phyloP scores from a whole-genome alignment of 2,888 invertebrate species.

The Drosophila villosipedis region DNA sequence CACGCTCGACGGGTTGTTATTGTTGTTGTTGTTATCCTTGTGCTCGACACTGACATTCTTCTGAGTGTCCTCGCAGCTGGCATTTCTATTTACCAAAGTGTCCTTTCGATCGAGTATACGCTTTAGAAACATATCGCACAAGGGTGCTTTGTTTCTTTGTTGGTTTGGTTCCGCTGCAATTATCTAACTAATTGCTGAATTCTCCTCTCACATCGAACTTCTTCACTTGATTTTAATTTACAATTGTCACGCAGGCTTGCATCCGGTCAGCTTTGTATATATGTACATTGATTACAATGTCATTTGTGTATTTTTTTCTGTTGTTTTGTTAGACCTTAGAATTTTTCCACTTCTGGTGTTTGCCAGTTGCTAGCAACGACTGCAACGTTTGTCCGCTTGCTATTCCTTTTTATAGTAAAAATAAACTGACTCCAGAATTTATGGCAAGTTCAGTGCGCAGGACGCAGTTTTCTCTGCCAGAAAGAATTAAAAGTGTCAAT shows the following conservation, averaged over 20 bases:
- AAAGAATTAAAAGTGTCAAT: conserved; percentile 2
- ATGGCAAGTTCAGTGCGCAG: conserved; percentile 49
- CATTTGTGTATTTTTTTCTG: not conserved
- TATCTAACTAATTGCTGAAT: conserved; percentile 52
- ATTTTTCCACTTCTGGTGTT: conserved; percentile 44
- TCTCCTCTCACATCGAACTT: conserved; percentile 7
- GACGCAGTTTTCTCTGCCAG: conserved; percentile 27
- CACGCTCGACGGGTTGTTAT: conserved; percentile 42
- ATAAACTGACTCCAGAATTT: conserved; percentile 16
- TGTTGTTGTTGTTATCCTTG: conserved; percentile 53
- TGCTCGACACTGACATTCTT: conserved; percentile 43
- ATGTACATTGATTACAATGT: conserved; percentile 16
- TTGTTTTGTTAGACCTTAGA: not conserved
- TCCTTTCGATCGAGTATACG: conserved; percentile 82
- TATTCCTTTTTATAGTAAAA: conserved; percentile 58
- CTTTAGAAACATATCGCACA: conserved; percentile 81
- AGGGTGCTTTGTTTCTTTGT: not conserved
- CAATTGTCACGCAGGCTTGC: conserved; percentile 71
- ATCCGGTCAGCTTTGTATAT: conserved; percentile 55
- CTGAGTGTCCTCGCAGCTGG: conserved; percentile 27
- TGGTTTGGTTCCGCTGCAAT: conserved; percentile 26
- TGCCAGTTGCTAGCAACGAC: conserved; percentile 70
- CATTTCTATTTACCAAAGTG: conserved; percentile 35
- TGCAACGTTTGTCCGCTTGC: conserved; percentile 48
- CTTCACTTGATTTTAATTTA: conserved; percentile 59